Base-by-base conservation (phyloP, 2,797 vertebrate species). In the Sparidentex hasta region DNA sequence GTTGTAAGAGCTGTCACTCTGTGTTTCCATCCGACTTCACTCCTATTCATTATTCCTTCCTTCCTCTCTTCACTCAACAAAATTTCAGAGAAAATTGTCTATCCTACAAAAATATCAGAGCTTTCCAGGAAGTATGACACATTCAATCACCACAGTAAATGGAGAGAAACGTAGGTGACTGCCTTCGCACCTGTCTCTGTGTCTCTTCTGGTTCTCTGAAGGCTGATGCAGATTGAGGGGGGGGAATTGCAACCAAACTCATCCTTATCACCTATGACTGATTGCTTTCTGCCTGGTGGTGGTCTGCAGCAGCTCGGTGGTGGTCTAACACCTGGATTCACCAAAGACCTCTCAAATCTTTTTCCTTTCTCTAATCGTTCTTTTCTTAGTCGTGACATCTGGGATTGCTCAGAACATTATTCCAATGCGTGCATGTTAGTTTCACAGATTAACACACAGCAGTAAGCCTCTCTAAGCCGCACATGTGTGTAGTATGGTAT, bases 271-370 rank as follows among this genome's bases (percentile, higher is more conserved):
- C 55, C 65, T 7, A 21, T 74, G 82, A 85, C 71, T 71, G 71
- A 83, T 77, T 71, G 62, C 55, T 72, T 76, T 78, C 74, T 84
- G 65, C 78, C 47, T 66, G 68, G 77, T 68, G 79, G 62, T 66
- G 62, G 74, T 64, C 79, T 74, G 54, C 64, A 56, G 61, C 67
- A 56, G 61, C 67, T 81, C 12, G 52, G 25, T 47, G 78, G 41
- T 12, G 41, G 61, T 57, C 70, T 50, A 38, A 66, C 52, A 75
- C n/a, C 38, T 29, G 56, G 50, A 48, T 29, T 72, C 55, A 41
- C n/a, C 7, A 61, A 18, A 51, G 16, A 50, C 44, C n/a, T 86
- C 71, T 85, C 85, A 8, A 3, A 86, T 25, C 23, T 57, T 74
- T 44, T 33, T 21, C 33, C 16, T 17, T 21, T 70, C 27, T 65